Percentiles rank a stretch among this genome's conserved stretches.
phyloP scores from a whole-genome alignment of 2,113 vertebrate genomes.

The Leucoraja erinaceus region DNA sequence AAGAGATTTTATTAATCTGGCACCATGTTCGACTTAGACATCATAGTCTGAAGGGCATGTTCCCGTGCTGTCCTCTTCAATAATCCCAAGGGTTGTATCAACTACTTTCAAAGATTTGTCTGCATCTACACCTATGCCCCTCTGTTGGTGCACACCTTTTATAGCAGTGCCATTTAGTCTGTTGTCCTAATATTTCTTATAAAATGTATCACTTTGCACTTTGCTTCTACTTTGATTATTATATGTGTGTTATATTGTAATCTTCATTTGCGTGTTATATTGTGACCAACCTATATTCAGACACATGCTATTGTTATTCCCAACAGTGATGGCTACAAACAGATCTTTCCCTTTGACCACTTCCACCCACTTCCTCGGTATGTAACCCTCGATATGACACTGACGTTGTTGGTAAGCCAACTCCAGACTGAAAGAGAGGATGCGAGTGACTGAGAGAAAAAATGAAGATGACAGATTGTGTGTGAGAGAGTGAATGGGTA shows the following conservation, averaged over 20 bases:
- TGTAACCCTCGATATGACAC: conserved; percentile 50
- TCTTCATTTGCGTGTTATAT: conserved; percentile 69
- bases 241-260: conserved; percentile 47
- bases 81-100: no score
- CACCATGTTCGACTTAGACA: no score
- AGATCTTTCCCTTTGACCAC: conserved; percentile 98
- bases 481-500: not conserved
- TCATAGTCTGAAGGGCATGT: no score
- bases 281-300: conserved; percentile 71
- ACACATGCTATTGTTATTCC: conserved; percentile 73
- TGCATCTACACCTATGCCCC: no score
- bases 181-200: not conserved
- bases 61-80: no score
- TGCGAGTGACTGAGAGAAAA: not conserved
- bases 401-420: not conserved
- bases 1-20: no score
- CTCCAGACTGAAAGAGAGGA: not conserved
- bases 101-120: no score
- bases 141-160: not conserved
- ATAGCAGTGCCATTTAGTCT: conserved; percentile 39
- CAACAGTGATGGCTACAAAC: conserved; percentile 96
- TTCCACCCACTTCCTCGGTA: conserved; percentile 96
- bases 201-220: not conserved
- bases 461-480: not conserved
- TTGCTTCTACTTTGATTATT: conserved; percentile 47